Evolutionary conservation across 1,140 invertebrate species (phyloP).

Genomic region (Dufourea novaeangliae): DNA sequence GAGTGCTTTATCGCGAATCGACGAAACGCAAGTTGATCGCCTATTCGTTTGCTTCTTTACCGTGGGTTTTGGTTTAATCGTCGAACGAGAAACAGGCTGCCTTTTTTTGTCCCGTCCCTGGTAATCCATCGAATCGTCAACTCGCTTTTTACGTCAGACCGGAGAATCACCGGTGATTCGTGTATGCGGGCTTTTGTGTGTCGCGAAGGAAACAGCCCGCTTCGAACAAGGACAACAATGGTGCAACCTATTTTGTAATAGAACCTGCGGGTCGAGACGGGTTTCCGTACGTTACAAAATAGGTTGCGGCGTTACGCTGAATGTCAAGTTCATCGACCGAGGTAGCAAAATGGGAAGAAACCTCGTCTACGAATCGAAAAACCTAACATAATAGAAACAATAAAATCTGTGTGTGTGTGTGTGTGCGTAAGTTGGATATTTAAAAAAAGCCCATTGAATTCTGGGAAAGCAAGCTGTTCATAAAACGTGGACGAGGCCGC

Average conservation of each 20-base stretch:
- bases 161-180: slow-evolving; percentile 3
- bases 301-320: slow-evolving; percentile 75
- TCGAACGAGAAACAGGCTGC: background rate
- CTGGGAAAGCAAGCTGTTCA: slow-evolving; percentile 19
- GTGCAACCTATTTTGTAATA: slow-evolving; percentile 34
- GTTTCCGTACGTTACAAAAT: slow-evolving; percentile 77
- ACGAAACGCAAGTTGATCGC: slow-evolving; percentile 11
- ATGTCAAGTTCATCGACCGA: slow-evolving; percentile 75
- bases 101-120: background rate
- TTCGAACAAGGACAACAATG: slow-evolving; percentile 14
- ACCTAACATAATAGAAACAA: background rate
- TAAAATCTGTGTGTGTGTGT: no score
- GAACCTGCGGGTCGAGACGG: slow-evolving; percentile 18
- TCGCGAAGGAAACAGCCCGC: background rate
- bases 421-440: no score
- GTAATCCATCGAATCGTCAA: background rate
- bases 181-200: slow-evolving; percentile 26
- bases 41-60: slow-evolving; percentile 33
- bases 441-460: slow-evolving; percentile 5
- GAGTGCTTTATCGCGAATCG: background rate
- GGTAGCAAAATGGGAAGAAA: slow-evolving; percentile 60
- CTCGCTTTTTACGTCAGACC: background rate
- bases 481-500: slow-evolving; percentile 38
- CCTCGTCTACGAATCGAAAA: no score
- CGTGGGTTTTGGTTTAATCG: background rate